phyloP scores from a whole-genome alignment of 2,113 vertebrate species.

The Dascyllus trimaculatus region DNA sequence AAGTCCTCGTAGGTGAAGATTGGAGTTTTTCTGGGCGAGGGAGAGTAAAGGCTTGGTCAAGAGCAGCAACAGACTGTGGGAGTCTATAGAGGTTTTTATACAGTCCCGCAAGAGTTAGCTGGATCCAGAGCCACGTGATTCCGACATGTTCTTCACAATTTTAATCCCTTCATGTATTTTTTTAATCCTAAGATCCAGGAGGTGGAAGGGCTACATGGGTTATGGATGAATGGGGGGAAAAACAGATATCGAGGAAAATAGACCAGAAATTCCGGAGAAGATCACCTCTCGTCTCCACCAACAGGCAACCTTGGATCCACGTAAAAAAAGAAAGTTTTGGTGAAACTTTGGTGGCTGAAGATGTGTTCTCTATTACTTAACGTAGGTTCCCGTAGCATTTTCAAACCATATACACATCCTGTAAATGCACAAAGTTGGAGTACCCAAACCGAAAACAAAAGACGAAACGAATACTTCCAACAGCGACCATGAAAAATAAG shows the following conservation, averaged over 20 bases:
- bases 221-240: background rate
- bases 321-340: background rate
- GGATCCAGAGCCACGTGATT: slow-evolving; percentile 16
- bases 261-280: background rate
- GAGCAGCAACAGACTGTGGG: slow-evolving; percentile 47
- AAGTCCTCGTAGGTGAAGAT: slow-evolving; percentile 9
- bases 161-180: background rate
- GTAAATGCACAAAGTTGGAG: slow-evolving; percentile 14
- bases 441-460: slow-evolving; percentile 16
- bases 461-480: slow-evolving; percentile 15
- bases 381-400: slow-evolving; percentile 9
- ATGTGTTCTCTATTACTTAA: slow-evolving; percentile 18
- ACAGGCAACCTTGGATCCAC: background rate
- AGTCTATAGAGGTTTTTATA: slow-evolving; percentile 33
- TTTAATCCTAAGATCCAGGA: slow-evolving; percentile 23
- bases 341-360: slow-evolving; percentile 58
- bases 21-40: background rate
- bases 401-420: slow-evolving; percentile 39
- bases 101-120: slow-evolving; percentile 35
- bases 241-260: background rate
- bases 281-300: background rate
- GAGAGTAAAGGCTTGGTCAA: slow-evolving; percentile 48
- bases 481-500: slow-evolving; percentile 40
- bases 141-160: slow-evolving; percentile 3
- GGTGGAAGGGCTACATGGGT: background rate